These are phyloP conservation scores for Cranoglanis bouderius DNA, from an alignment of 2,113 vertebrate genomes.

Conservation along the genomic window DNA sequence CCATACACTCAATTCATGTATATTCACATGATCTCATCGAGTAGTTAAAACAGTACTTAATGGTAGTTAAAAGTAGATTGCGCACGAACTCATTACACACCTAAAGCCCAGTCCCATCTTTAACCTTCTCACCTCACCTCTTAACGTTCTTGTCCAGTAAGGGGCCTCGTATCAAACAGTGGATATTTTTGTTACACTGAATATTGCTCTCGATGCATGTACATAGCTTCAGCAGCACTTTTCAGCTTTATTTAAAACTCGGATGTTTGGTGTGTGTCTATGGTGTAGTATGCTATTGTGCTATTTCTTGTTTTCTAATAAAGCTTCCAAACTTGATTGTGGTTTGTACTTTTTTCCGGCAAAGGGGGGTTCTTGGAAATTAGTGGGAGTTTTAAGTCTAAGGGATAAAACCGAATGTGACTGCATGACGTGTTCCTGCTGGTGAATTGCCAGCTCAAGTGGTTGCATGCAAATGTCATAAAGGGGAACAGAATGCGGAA, in stretches of 20 bases:
- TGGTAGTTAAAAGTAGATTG: background rate
- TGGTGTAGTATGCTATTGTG: slow-evolving; percentile 54
- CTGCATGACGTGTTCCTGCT: background rate
- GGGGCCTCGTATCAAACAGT: slow-evolving; percentile 63
- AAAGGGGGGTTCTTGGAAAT: background rate
- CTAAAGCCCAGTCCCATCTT: slow-evolving; percentile 10
- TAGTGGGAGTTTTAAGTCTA: no score
- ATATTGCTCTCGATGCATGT: slow-evolving; percentile 56
- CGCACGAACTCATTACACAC: background rate
- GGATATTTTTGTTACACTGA: slow-evolving; percentile 60
- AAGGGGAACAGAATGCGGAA: background rate
- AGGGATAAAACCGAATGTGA: no score
- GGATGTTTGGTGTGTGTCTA: slow-evolving; percentile 13
- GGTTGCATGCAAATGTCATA: background rate
- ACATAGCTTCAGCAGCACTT: slow-evolving; percentile 56
- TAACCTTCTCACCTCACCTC: background rate
- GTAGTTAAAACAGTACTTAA: background rate
- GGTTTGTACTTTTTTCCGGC: background rate
- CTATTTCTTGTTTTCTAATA: slow-evolving; percentile 70
- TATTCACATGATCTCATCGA: background rate
- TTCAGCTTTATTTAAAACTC: slow-evolving; percentile 64
- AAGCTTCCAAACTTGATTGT: slow-evolving; percentile 53
- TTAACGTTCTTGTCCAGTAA: slow-evolving; percentile 65
- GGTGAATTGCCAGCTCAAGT: background rate
- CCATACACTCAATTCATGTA: slow-evolving; percentile 32